Conservation (phyloP, 2,113 vertebrate species). For the Bufo bufo region DNA sequence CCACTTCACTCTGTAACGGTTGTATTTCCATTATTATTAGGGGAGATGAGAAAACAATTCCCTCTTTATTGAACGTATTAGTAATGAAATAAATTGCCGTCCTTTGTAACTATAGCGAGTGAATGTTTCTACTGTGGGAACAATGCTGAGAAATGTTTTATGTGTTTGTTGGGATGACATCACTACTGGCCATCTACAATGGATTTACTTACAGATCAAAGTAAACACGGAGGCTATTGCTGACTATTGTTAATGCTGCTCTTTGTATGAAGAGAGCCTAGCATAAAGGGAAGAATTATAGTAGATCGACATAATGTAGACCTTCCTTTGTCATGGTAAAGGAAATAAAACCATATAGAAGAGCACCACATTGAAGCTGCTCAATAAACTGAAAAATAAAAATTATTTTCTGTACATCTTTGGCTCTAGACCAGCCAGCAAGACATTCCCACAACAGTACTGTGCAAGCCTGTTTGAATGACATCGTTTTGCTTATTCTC, state of each 20-base stretch:
- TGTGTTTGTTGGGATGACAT: constrained; percentile 23
- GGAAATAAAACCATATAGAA: neutral
- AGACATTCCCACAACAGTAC: neutral
- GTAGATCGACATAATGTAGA: neutral
- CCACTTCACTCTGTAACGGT: constrained; percentile 53
- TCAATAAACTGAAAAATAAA: neutral
- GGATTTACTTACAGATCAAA: constrained; percentile 23
- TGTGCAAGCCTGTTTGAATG: neutral
- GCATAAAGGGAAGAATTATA: neutral
- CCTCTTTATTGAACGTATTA: constrained; percentile 61
- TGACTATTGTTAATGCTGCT: constrained; percentile 4
- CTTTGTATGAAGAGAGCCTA: neutral
- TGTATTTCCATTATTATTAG: constrained; percentile 61
- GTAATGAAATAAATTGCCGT: constrained; percentile 26
- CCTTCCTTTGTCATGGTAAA: neutral
- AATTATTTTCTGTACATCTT: neutral
- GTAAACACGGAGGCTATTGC: constrained; percentile 18
- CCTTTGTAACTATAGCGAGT: constrained; percentile 21
- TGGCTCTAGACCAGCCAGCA: neutral
- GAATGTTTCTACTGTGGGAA: constrained; percentile 47
- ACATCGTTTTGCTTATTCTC: neutral
- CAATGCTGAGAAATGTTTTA: constrained; percentile 19
- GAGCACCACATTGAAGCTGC: neutral
- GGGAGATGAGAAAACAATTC: constrained; percentile 63
- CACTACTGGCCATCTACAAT: neutral